Percentiles rank a stretch among this genome's conserved stretches.
These are phyloP conservation scores for Tridacna crocea DNA, from an alignment of 2,888 invertebrate genomes.

Conservation along the genomic window DNA sequence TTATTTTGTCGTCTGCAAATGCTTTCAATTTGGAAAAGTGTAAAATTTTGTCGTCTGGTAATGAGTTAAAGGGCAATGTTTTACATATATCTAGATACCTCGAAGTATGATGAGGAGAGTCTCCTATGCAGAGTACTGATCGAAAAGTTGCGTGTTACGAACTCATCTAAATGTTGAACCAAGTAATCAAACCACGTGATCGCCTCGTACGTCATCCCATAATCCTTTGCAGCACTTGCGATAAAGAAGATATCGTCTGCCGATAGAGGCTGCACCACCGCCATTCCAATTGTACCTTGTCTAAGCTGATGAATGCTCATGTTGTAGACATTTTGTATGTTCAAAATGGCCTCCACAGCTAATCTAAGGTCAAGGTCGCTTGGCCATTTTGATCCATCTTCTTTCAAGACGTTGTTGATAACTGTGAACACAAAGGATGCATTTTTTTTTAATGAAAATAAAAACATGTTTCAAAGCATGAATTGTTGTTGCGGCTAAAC, in stretches of 20 bases:
- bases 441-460: not conserved
- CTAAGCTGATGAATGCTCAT: conserved; percentile 36
- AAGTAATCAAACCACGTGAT: conserved; percentile 56
- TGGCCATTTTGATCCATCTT: conserved; percentile 33
- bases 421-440: conserved; percentile 37
- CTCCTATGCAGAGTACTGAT: conserved; percentile 33
- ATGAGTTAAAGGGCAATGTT: no score
- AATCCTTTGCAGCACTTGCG: conserved; percentile 47
- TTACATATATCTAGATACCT: conserved; percentile 1
- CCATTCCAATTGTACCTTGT: conserved; percentile 30
- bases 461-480: no score
- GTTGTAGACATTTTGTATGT: conserved; percentile 50
- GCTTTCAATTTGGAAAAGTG: no score
- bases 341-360: conserved; percentile 46
- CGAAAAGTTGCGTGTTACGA: conserved; percentile 35
- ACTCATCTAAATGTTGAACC: conserved; percentile 20
- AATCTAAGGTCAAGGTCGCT: conserved; percentile 38
- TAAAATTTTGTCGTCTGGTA: no score
- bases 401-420: conserved; percentile 31
- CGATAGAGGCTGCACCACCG: conserved; percentile 26
- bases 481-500: no score
- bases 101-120: conserved; percentile 35
- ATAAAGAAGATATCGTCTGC: conserved; percentile 55
- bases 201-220: conserved; percentile 47
- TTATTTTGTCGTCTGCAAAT: no score